These are phyloP conservation scores for Drosophila tropicalis DNA, from an alignment of 1,140 invertebrate species.

Conservation along the genomic window DNA sequence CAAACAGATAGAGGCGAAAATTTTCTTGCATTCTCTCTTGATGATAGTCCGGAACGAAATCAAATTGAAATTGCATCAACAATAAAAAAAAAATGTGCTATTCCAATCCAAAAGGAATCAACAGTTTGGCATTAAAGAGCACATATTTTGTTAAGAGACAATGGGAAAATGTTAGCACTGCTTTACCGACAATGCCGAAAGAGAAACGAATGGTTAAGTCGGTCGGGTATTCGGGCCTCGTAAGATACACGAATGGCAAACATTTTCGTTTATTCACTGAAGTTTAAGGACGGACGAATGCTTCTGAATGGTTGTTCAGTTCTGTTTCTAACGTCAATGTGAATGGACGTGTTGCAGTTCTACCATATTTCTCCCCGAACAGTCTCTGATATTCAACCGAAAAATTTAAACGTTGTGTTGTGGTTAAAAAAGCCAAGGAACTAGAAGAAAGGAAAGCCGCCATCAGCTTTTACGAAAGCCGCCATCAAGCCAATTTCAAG, in stretches of 20 bases:
- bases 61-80: conserved; percentile 6
- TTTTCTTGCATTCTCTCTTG: background rate
- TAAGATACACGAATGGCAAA: background rate
- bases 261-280: conserved; percentile 25
- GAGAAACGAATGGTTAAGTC: conserved; percentile 9
- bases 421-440: background rate
- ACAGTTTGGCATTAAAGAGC: conserved; percentile 67
- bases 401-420: background rate
- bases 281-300: conserved; percentile 66
- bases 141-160: background rate
- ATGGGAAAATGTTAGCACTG: conserved; percentile 34
- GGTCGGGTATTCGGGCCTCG: background rate
- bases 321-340: conserved; percentile 57
- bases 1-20: background rate
- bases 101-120: conserved; percentile 50
- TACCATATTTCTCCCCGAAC: background rate
- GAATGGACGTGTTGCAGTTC: conserved; percentile 46
- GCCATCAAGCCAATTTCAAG: background rate
- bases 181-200: conserved; percentile 55
- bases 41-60: background rate
- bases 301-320: conserved; percentile 41
- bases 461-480: no score
- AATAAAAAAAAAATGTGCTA: background rate
- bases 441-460: background rate
- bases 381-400: background rate